Evolutionary conservation across 1,140 invertebrate species (phyloP).

Genomic region (Euwallacea fornicatus): DNA sequence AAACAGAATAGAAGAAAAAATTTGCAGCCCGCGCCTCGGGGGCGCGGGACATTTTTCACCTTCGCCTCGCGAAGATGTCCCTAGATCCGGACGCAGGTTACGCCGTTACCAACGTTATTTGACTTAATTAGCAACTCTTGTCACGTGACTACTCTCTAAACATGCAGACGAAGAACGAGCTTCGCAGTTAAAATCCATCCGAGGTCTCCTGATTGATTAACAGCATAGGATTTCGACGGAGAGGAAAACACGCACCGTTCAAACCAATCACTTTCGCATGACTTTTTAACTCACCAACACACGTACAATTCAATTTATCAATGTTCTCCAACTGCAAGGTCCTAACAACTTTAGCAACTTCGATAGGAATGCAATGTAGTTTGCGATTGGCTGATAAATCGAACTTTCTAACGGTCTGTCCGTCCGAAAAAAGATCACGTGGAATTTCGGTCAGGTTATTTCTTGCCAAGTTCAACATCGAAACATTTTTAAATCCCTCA

Average conservation of each 20-base stretch:
- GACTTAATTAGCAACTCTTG: too few relatives aligned
- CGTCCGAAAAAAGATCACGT: slow-evolving; percentile 27
- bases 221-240: too few relatives aligned
- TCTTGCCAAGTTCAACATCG: slow-evolving; percentile 39
- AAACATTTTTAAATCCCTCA: slow-evolving; percentile 35
- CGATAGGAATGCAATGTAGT: slow-evolving; percentile 39
- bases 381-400: slow-evolving; percentile 37
- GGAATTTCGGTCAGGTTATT: slow-evolving; percentile 42
- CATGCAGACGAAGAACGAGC: too few relatives aligned
- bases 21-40: too few relatives aligned
- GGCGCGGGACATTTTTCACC: too few relatives aligned
- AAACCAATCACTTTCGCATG: neutral
- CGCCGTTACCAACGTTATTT: too few relatives aligned
- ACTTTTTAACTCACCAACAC: slow-evolving; percentile 20
- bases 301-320: slow-evolving; percentile 36
- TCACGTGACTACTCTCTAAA: too few relatives aligned
- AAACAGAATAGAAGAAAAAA: too few relatives aligned
- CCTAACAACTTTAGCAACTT: slow-evolving; percentile 32
- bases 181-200: too few relatives aligned
- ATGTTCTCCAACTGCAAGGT: slow-evolving; percentile 31
- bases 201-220: too few relatives aligned
- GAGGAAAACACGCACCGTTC: neutral
- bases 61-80: too few relatives aligned
- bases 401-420: slow-evolving; percentile 24
- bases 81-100: too few relatives aligned